Evolutionary conservation across 1,140 invertebrate species (phyloP).

Genomic region (Gryon sp.): DNA sequence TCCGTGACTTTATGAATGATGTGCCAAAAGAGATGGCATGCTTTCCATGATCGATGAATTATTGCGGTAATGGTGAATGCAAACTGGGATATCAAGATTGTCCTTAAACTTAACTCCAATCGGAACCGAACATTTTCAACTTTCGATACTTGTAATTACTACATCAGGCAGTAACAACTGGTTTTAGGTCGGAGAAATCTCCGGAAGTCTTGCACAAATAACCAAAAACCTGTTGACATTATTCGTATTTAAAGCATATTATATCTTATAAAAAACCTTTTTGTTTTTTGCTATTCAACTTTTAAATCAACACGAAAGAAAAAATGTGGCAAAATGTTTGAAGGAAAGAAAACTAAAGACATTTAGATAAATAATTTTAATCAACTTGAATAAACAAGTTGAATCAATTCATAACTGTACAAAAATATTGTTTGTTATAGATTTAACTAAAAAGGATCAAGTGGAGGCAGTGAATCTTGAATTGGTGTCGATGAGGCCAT

Average conservation of each 20-base stretch:
- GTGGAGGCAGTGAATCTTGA: conserved; percentile 89
- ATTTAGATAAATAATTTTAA: no score
- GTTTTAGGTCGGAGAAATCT: conserved; percentile 68
- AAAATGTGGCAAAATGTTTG: no score
- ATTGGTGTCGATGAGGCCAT: conserved; percentile 87
- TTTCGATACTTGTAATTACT: conserved; percentile 66
- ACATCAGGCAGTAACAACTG: conserved; percentile 43
- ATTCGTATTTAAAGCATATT: no score
- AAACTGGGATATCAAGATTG: conserved; percentile 30
- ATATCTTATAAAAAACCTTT: no score
- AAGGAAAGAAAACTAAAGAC: no score
- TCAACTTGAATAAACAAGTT: no score
- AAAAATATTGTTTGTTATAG: conserved; percentile 55
- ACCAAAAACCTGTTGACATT: conserved; percentile 31
- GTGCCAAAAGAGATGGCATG: conserved; percentile 1
- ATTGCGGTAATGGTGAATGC: conserved; percentile 6
- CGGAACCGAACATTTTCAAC: conserved; percentile 41
- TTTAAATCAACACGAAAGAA: no score
- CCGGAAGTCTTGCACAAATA: conserved; percentile 17
- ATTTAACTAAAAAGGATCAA: conserved; percentile 77
- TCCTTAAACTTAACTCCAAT: conserved; percentile 34
- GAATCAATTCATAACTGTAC: no score
- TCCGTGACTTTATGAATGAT: conserved; percentile 9
- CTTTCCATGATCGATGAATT: conserved; percentile 3
- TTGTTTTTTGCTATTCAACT: no score